Conservation (phyloP, 2,797 vertebrate genomes). For the Octomys mimax region DNA sequence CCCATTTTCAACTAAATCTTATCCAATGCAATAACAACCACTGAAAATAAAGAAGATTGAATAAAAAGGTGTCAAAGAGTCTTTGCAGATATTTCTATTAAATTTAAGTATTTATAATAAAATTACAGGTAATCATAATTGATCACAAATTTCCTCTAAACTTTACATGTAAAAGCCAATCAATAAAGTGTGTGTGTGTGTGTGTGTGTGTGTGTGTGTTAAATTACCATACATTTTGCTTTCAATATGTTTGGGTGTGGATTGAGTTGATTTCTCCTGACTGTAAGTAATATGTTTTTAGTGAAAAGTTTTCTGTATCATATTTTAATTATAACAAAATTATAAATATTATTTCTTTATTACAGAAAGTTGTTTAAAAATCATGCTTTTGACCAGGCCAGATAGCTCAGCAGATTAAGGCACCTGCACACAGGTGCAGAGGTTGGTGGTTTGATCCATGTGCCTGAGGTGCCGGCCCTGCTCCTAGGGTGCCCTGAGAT, state of each 20-base stretch:
- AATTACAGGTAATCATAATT: slow-evolving; percentile 30
- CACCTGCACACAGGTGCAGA: no score
- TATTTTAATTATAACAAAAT: no score
- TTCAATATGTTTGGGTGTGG: not conserved
- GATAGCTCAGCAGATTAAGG: no score
- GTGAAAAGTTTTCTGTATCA: not conserved
- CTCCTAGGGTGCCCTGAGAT: no score
- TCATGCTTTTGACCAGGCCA: not conserved
- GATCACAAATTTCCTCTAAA: slow-evolving; percentile 51
- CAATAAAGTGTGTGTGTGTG: not conserved
- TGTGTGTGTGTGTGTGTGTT: not conserved
- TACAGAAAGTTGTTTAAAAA: not conserved
- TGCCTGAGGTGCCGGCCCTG: no score
- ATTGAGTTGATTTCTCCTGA: not conserved
- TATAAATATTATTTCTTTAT: not conserved
- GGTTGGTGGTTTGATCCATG: no score
- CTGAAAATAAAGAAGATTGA: slow-evolving; percentile 58
- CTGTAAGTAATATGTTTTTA: not conserved
- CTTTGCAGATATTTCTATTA: slow-evolving; percentile 44
- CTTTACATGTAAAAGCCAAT: slow-evolving; percentile 5
- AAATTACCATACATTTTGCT: not conserved
- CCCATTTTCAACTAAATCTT: slow-evolving; percentile 67
- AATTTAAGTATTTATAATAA: slow-evolving; percentile 48
- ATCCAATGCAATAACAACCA: slow-evolving; percentile 62
- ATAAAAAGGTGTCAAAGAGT: slow-evolving; percentile 61